Evolutionary conservation across 2,888 invertebrate genomes (phyloP).

Genomic region (Acanthoscelides obtectus): DNA sequence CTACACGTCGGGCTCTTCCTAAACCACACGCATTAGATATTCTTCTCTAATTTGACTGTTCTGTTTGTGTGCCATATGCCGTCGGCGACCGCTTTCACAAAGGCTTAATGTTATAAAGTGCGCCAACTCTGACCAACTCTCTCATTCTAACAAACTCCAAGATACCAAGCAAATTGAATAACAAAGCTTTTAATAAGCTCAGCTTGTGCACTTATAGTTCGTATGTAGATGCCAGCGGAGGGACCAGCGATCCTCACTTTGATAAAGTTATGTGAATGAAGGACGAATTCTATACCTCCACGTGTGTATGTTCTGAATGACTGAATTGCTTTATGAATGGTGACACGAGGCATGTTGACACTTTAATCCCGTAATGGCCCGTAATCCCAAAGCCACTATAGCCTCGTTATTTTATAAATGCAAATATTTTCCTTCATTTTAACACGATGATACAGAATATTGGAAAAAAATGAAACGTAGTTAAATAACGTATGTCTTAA

Average conservation of each 20-base stretch:
- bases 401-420: too few relatives aligned
- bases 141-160: constrained; percentile 1
- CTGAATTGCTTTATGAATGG: too few relatives aligned
- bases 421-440: too few relatives aligned
- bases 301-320: background rate
- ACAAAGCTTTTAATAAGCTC: background rate
- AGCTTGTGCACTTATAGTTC: background rate
- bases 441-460: too few relatives aligned
- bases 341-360: too few relatives aligned
- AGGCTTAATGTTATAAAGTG: background rate
- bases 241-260: background rate
- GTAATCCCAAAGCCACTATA: too few relatives aligned
- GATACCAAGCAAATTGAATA: background rate
- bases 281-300: background rate
- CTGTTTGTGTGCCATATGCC: background rate
- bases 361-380: too few relatives aligned
- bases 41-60: background rate
- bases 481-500: too few relatives aligned
- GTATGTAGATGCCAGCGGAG: background rate
- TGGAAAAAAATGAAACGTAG: too few relatives aligned
- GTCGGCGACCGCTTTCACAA: background rate
- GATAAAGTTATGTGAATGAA: background rate
- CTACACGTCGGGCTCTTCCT: too few relatives aligned
- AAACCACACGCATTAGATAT: too few relatives aligned
- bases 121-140: background rate